A percentile compares a stretch with the other conserved stretches of the same genome.
These are phyloP conservation scores for Pinna nobilis DNA, from an alignment of 1,140 invertebrate genomes.

Conservation along the genomic window DNA sequence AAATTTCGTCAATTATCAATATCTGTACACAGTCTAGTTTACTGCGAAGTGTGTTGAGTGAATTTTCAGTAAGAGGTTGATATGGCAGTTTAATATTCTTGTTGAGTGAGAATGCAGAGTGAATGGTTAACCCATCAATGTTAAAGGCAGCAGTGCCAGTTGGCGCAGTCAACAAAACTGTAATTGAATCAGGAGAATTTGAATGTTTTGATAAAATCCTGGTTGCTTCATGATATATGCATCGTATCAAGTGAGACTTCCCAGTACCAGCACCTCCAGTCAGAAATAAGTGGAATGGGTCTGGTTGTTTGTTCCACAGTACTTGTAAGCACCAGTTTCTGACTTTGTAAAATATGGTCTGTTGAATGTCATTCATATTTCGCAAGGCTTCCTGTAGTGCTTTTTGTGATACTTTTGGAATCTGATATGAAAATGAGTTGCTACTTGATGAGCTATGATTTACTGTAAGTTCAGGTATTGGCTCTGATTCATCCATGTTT, in stretches of 20 bases:
- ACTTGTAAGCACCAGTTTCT: slow-evolving; percentile 3
- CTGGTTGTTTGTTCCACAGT: slow-evolving; percentile 13
- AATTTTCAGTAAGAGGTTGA: slow-evolving; percentile 7
- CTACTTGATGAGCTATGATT: neutral
- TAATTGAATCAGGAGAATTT: slow-evolving; percentile 11
- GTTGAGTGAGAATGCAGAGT: neutral
- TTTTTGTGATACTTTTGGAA: neutral
- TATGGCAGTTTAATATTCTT: slow-evolving; percentile 21
- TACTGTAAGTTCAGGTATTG: neutral
- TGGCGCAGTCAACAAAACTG: slow-evolving; percentile 31
- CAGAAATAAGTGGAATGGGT: slow-evolving; percentile 15
- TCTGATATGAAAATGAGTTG: neutral
- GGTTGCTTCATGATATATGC: slow-evolving; percentile 22
- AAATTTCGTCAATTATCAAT: slow-evolving; percentile 45
- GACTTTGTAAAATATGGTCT: slow-evolving; percentile 7
- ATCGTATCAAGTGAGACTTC: slow-evolving; percentile 20
- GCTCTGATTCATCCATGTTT: slow-evolving; percentile 1
- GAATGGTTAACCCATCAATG: slow-evolving; percentile 30
- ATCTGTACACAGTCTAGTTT: slow-evolving; percentile 16
- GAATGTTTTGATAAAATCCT: slow-evolving; percentile 16
- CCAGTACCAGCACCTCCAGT: slow-evolving; percentile 27
- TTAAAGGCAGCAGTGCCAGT: slow-evolving; percentile 35
- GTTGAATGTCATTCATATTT: slow-evolving; percentile 15
- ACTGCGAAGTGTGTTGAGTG: slow-evolving; percentile 2
- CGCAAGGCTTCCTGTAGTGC: neutral